phyloP scores from a whole-genome alignment of 2,797 vertebrate genomes.

The Rhinoraja longicauda region DNA sequence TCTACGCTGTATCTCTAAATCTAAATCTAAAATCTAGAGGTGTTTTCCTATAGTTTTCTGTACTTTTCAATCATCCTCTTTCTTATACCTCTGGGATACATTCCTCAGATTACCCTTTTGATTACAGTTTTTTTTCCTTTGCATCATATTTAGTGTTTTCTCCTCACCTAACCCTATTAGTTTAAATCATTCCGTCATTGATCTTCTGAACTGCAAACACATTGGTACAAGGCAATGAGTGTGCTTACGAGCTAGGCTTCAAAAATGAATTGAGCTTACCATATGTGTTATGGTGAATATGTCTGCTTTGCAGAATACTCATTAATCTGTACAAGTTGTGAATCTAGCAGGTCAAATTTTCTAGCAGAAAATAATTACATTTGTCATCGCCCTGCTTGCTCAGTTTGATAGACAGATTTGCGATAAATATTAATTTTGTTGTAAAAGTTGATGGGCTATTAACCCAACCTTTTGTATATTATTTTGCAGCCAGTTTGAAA shows the following conservation, averaged over 20 bases:
- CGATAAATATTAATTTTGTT: background rate
- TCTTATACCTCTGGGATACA: background rate
- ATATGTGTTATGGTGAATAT: background rate
- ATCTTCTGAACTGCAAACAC: background rate
- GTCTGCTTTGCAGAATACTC: background rate
- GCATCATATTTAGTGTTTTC: background rate
- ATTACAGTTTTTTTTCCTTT: background rate
- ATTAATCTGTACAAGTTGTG: background rate
- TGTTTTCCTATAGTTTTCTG: background rate
- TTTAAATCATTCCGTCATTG: background rate
- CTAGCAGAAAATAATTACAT: background rate
- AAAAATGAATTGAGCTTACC: background rate
- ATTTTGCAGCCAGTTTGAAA: conserved; percentile 78
- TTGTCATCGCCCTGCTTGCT: background rate
- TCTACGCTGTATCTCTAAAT: no score
- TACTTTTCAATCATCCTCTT: background rate
- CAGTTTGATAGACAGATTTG: no score
- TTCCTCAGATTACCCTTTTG: background rate
- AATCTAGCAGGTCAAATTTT: background rate
- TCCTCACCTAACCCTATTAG: background rate
- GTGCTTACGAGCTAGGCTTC: background rate
- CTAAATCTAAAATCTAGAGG: no score
- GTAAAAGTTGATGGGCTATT: background rate
- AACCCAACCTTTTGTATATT: background rate
- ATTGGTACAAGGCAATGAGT: background rate